Conservation (phyloP, 2,888 invertebrate species). For the Emmelina monodactyla region DNA sequence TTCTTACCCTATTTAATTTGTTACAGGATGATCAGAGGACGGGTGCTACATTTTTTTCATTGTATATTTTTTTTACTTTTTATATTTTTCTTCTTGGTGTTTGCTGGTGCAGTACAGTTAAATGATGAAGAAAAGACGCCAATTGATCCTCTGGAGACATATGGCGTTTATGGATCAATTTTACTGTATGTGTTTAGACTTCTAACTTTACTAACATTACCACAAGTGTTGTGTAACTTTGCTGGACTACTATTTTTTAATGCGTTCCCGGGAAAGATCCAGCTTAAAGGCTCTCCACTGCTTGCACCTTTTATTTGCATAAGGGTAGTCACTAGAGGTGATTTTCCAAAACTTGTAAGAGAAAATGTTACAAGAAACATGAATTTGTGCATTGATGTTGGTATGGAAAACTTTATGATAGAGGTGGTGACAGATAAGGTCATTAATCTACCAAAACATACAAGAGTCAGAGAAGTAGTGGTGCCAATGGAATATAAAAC, state of each 20-base stretch:
- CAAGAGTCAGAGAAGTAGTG: conserved; percentile 85
- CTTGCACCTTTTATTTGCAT: conserved; percentile 95
- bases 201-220: conserved; percentile 84
- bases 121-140: conserved; percentile 62
- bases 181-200: conserved; percentile 80
- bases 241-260: conserved; percentile 88
- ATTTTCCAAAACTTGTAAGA: conserved; percentile 90
- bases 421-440: conserved; percentile 95
- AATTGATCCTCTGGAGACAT: conserved; percentile 82
- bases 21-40: conserved; percentile 69
- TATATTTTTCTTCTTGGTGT: conserved; percentile 77
- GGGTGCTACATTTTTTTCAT: conserved; percentile 82
- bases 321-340: conserved; percentile 92
- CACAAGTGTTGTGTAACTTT: conserved; percentile 89
- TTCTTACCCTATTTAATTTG: neutral
- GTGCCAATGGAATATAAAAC: conserved; percentile 88
- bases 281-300: conserved; percentile 87
- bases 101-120: conserved; percentile 69
- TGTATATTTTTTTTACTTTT: conserved; percentile 77
- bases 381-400: conserved; percentile 86
- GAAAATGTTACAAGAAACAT: conserved; percentile 87
- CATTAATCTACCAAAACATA: conserved; percentile 77
- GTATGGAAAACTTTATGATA: conserved; percentile 93
- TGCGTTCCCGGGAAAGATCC: conserved; percentile 92
- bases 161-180: conserved; percentile 78